phyloP scores from a whole-genome alignment of 2,113 vertebrate species.

The Panurus biarmicus region DNA sequence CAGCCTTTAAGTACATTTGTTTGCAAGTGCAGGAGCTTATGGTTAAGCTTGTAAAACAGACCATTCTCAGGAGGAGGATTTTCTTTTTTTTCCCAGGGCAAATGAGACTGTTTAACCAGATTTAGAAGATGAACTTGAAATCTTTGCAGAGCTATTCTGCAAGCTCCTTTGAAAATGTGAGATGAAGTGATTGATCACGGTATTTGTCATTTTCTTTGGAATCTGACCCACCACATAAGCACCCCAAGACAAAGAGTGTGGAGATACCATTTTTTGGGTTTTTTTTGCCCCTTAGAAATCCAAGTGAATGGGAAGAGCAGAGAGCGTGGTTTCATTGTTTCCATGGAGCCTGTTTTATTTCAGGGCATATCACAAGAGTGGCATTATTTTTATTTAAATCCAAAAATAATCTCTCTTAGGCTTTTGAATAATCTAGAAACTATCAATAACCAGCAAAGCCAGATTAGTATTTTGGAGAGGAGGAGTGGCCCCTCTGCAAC shows the following conservation, averaged over 20 bases:
- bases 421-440: neutral
- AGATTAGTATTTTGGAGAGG: neutral
- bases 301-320: neutral
- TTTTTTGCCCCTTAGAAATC: neutral
- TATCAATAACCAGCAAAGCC: neutral
- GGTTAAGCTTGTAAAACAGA: neutral
- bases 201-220: neutral
- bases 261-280: neutral
- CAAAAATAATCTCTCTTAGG: neutral
- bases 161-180: neutral
- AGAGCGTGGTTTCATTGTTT: neutral
- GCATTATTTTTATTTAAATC: neutral
- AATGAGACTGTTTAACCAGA: neutral
- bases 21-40: neutral
- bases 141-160: neutral
- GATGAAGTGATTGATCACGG: neutral
- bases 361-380: neutral
- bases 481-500: neutral
- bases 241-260: neutral
- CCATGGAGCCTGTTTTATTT: neutral
- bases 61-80: neutral
- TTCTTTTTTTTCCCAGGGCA: neutral
- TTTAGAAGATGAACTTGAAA: neutral
- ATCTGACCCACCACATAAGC: neutral
- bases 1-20: neutral